phyloP scores from a whole-genome alignment of 2,888 invertebrate genomes.

The Drosophila kambysellisi region DNA sequence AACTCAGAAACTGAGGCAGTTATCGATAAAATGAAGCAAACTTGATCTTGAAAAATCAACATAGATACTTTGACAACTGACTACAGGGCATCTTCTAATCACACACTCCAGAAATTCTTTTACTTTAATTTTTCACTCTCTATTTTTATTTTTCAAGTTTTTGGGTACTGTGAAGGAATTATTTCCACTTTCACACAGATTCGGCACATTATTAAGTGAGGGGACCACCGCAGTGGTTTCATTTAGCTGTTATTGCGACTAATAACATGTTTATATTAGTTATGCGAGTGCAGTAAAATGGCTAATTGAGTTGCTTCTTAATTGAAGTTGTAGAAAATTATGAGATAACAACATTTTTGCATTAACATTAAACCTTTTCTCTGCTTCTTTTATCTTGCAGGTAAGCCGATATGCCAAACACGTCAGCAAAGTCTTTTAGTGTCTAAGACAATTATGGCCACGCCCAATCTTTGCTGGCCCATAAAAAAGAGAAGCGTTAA shows the following conservation, averaged over 20 bases:
- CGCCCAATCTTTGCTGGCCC: conserved; percentile 59
- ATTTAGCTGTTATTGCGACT: conserved; percentile 13
- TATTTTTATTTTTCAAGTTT: neutral
- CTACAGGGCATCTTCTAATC: neutral
- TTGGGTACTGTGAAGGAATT: conserved; percentile 16
- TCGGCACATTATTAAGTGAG: conserved; percentile 13
- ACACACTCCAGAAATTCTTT: neutral
- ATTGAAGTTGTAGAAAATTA: neutral
- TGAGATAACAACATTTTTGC: conserved; percentile 22
- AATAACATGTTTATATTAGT: conserved; percentile 6
- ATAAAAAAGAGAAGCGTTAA: conserved; percentile 49
- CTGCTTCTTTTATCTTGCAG: conserved; percentile 36
- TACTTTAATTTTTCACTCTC: conserved; percentile 43
- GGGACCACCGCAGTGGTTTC: conserved; percentile 29
- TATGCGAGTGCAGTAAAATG: conserved; percentile 24
- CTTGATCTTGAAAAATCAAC: no score
- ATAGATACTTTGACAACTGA: neutral
- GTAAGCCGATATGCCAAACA: conserved; percentile 43
- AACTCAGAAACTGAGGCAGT: no score
- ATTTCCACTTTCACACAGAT: conserved; percentile 69
- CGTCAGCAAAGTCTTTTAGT: conserved; percentile 27
- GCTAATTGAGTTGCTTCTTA: conserved; percentile 41
- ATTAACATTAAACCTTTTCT: conserved; percentile 42
- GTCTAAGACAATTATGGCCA: conserved; percentile 62
- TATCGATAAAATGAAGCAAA: no score